Evolutionary conservation across 2,797 vertebrate genomes (phyloP), one percentile per base, ranked within the genome.

Genomic region (Dallia pectoralis): DNA sequence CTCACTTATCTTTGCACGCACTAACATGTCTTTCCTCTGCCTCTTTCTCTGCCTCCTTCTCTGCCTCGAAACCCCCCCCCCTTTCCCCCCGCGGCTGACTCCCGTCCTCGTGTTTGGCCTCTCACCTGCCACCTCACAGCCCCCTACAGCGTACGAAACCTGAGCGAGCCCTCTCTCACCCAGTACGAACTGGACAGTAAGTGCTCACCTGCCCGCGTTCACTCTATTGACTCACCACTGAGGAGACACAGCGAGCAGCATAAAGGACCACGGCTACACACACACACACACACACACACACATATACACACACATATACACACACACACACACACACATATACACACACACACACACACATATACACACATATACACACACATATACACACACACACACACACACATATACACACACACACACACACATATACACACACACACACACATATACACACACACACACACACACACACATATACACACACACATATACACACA

Each of bases 161-260:
- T 97, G 89, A 97, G 93, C 61, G 95, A 96, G 74, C 91, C 96
- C 16, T 85, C 92, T 74, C 92, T 97, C 89, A 94, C 90, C 25
- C 95, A 97, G 85, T 96, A 96, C n/a, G 93, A 97, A 87, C 87
- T 98, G 87, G 93, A 97, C 80, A 88, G 89, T 90, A 84, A 91
- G 90, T 91, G 44, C 59, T 18, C 25, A 68, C 30, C n/a, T 67
- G 14, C 78, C 61, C 51, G 53, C 6, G n/a, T 27, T 0, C 22
- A 4, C 53, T 59, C 40, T 3, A 36, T 11, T 59, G 53, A 25
- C 53, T 59, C 53, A 59, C 22, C 12, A 4, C 22, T 59, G 53
- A 56, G n/a, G 25, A 59, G 25, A 25, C 53, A 59, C 22, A 11
- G 9, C 25, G 53, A 27, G 25, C 53, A 12, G 8, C 53, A 25